Evolutionary conservation across 2,797 vertebrate species (phyloP).

Genomic region (Pangasius krempfi): DNA sequence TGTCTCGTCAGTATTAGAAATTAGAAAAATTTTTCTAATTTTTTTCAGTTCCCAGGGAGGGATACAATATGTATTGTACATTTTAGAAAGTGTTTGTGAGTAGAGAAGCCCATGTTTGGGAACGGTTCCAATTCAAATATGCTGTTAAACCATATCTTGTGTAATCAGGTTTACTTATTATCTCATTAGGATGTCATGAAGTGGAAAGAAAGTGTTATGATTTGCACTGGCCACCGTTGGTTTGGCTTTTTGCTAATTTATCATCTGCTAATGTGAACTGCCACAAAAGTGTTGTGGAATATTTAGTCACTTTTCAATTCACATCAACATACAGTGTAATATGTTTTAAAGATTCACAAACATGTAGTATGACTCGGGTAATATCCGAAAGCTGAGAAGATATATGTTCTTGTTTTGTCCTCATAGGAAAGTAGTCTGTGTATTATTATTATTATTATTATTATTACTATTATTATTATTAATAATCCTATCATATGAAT

Average conservation of each 20-base stretch:
- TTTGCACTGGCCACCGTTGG: not conserved
- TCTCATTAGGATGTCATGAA: not conserved
- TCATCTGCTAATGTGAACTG: slow-evolving; percentile 14
- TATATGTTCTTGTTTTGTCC: not conserved
- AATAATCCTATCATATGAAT: not conserved
- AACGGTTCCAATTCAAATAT: not conserved
- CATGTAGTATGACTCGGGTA: not conserved
- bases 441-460: not conserved
- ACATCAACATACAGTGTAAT: not conserved
- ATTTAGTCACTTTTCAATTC: not conserved
- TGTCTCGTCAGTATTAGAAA: slow-evolving; percentile 10
- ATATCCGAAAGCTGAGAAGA: not conserved
- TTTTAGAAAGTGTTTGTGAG: slow-evolving; percentile 7
- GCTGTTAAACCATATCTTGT: not conserved
- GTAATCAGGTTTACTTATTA: not conserved
- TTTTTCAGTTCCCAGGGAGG: not conserved
- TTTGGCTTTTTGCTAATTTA: not conserved
- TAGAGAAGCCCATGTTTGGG: not conserved
- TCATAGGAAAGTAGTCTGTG: not conserved
- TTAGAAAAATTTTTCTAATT: no score
- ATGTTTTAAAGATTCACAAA: not conserved
- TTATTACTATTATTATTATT: not conserved
- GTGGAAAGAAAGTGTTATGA: not conserved
- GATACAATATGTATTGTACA: slow-evolving; percentile 6
- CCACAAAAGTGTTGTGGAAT: slow-evolving; percentile 7